phyloP scores from a whole-genome alignment of 2,888 invertebrate species.

The Polydrusus pterygomalis region DNA sequence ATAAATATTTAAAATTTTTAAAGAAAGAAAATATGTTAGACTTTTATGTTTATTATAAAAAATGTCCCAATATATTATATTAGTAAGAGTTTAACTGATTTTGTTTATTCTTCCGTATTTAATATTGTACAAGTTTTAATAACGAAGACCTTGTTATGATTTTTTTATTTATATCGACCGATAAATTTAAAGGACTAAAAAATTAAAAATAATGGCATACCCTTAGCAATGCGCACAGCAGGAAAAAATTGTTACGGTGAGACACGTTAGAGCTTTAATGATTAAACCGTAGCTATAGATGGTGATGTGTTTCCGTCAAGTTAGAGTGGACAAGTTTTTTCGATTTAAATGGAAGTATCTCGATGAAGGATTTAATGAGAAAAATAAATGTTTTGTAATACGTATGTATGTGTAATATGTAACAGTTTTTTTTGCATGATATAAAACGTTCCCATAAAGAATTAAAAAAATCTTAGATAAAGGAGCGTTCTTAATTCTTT shows the following conservation, averaged over 20 bases:
- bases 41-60: background rate
- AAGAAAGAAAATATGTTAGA: background rate
- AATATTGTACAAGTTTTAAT: too few species aligned
- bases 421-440: too few species aligned
- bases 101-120: too few species aligned
- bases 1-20: background rate
- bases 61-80: too few species aligned
- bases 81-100: too few species aligned
- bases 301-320: conserved; percentile 15
- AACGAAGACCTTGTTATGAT: too few species aligned
- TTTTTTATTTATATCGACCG: background rate
- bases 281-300: conserved; percentile 7
- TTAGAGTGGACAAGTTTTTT: background rate
- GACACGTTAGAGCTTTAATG: background rate
- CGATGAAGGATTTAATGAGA: background rate
- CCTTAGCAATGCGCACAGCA: background rate
- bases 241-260: background rate
- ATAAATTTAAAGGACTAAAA: background rate
- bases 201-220: background rate
- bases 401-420: too few species aligned
- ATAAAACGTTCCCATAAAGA: background rate
- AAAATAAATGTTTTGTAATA: too few species aligned
- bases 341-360: background rate
- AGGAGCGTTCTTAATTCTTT: background rate
- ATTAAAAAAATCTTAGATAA: background rate